These are phyloP conservation scores for Cyphomyrus plagiostoma DNA, from an alignment of 2,113 vertebrate species.

Conservation along the genomic window DNA sequence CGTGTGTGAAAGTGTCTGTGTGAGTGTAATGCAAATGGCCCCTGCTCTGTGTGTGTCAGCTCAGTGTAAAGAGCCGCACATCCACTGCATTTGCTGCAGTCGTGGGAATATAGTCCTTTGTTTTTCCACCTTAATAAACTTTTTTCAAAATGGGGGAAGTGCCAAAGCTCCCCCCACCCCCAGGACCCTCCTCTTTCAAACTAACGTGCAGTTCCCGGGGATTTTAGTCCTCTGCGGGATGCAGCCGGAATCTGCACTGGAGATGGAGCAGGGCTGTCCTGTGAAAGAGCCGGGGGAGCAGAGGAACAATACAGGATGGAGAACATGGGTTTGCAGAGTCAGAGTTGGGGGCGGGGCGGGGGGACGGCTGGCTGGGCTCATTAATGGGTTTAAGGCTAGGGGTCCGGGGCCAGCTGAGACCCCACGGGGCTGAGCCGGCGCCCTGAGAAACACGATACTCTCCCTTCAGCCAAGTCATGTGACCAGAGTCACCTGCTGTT, in stretches of 20 bases:
- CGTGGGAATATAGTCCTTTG: not conserved
- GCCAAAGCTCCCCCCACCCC: not conserved
- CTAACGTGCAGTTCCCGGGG: not conserved
- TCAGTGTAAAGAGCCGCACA: not conserved
- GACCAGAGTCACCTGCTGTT: constrained; percentile 11
- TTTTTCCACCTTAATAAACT: not conserved
- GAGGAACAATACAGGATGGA: not conserved
- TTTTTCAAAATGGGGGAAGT: not conserved
- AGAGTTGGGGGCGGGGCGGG: not conserved
- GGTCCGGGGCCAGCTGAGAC: not conserved
- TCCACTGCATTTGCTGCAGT: not conserved
- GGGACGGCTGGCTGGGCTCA: not conserved
- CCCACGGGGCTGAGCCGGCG: too few relatives aligned
- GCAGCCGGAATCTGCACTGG: not conserved
- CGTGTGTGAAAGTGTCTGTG: not conserved
- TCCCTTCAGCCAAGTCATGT: not conserved
- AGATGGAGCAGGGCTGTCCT: not conserved
- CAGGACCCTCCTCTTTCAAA: not conserved
- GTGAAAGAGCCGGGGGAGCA: not conserved
- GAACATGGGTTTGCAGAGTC: not conserved
- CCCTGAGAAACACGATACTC: not conserved
- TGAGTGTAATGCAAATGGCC: not conserved
- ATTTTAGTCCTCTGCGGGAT: not conserved
- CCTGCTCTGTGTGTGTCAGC: not conserved
- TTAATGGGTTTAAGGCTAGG: not conserved